A percentile compares a stretch with the other conserved stretches of the same genome.
Conservation (phyloP, 2,797 vertebrate genomes). For the Phataginus tetradactyla region DNA sequence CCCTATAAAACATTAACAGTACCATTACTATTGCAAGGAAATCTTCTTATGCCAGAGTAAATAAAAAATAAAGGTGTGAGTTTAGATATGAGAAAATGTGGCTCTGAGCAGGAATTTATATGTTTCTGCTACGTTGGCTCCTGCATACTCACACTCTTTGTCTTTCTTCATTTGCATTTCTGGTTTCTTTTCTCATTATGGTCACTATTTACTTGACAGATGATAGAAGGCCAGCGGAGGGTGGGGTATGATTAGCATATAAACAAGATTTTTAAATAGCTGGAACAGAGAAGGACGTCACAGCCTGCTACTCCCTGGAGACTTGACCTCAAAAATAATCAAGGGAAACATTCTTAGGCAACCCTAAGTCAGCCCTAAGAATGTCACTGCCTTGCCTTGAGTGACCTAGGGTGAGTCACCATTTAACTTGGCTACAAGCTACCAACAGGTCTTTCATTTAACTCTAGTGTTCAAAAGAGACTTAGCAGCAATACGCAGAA, state of each 20-base stretch:
- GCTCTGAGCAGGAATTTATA: constrained; percentile 53
- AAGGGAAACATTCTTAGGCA: background rate
- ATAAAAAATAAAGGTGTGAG: constrained; percentile 69
- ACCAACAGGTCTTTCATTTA: background rate
- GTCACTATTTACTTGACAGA: constrained; percentile 70
- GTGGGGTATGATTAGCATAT: constrained; percentile 72
- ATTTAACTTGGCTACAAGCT: background rate
- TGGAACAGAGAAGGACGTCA: constrained; percentile 37
- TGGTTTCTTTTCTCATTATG: constrained; percentile 79
- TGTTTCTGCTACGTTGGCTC: constrained; percentile 22
- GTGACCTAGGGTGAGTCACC: background rate
- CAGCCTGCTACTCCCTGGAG: background rate
- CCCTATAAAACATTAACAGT: constrained; percentile 62
- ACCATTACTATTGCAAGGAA: constrained; percentile 59
- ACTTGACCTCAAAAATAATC: constrained; percentile 60
- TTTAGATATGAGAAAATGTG: constrained; percentile 8
- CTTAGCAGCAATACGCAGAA: background rate
- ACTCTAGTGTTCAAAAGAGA: background rate
- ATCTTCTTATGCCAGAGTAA: constrained; percentile 52
- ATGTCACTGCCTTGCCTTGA: background rate
- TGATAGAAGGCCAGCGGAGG: constrained; percentile 56
- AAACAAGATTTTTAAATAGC: constrained; percentile 74
- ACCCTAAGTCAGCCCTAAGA: background rate
- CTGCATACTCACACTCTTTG: background rate
- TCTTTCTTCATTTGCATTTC: constrained; percentile 81